Base-by-base conservation (phyloP, 2,888 invertebrate genomes). In the Aspidiotus destructor region DNA sequence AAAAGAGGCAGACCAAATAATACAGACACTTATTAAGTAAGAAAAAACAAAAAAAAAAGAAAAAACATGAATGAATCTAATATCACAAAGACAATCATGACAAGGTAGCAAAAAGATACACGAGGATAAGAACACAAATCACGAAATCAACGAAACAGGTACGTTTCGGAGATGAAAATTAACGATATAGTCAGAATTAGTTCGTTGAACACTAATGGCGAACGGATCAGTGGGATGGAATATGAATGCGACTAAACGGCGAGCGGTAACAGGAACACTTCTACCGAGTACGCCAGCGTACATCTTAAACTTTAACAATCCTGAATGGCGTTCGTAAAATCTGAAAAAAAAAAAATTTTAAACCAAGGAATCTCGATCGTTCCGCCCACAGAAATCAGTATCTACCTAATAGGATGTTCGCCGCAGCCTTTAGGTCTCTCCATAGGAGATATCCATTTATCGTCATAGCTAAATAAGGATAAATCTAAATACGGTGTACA, bases 211-310 rank as follows among this genome's bases (percentile, higher is more conserved):
- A 75, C 94, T 95, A 72, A 97, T 92, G 9, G 93, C 90, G 78
- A 97, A 93, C 0, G 97, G 97, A 79, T 97, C 95, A 13, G 87
- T 89, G 0, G 97, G 97, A 79, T 97, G 97, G 78, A 94, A 96
- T 10, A 93, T 93, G 77, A 95, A 97, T 16, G 96, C 93, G 7
- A 95, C 94, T 13, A 96, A 82, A 73, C 92, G 81, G 72, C 93
- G 80, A 11, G 89, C 82, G 73, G 86, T 81, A 8, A 85, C 85
- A 10, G 86, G 84, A 2, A 80, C 79, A 53, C 81, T 77, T 71
- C 82, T 80, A 42, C 69, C 71, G 40, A 70, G 62, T 15, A 69
- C 65, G n/a, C 86, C 86, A 10, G 87, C 86, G 75, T 86, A 84
- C 74, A 89, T 85, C 74, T 84, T 82, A 78, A 90, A 94, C 77